These are phyloP conservation scores for Ploceus nigricollis DNA, from an alignment of 2,113 vertebrate genomes.

Conservation along the genomic window DNA sequence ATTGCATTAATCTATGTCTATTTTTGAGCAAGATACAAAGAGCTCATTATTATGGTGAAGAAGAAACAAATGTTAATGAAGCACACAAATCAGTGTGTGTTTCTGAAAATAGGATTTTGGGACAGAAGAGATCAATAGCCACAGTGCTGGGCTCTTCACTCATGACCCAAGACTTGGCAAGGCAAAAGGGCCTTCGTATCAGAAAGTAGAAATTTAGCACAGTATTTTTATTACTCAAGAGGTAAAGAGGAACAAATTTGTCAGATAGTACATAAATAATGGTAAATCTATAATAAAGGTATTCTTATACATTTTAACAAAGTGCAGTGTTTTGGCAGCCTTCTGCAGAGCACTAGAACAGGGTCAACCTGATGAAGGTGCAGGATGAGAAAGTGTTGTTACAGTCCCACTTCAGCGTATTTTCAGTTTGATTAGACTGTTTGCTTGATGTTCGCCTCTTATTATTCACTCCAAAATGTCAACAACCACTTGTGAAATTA, in stretches of 20 bases:
- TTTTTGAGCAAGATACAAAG: constrained; percentile 16
- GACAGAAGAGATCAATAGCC: neutral
- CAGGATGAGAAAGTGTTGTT: neutral
- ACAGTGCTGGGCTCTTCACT: neutral
- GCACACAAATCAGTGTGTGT: neutral
- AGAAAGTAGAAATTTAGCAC: neutral
- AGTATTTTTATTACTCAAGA: neutral
- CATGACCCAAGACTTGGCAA: neutral
- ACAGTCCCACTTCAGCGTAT: neutral
- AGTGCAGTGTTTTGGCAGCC: neutral
- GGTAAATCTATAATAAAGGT: neutral
- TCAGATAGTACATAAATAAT: neutral
- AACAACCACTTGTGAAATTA: neutral
- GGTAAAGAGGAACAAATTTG: neutral
- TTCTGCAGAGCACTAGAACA: neutral
- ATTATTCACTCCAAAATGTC: neutral
- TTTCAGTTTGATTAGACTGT: neutral
- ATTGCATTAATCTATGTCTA: constrained; percentile 51
- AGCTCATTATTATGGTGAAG: neutral
- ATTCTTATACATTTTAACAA: neutral
- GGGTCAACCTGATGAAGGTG: neutral
- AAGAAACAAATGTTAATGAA: constrained; percentile 7
- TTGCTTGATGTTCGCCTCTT: neutral
- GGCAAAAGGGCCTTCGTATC: neutral
- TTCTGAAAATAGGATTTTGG: neutral